These are phyloP conservation scores for Lepilemur ruficaudatus DNA, from an alignment of 2,797 vertebrate genomes.

Conservation along the genomic window DNA sequence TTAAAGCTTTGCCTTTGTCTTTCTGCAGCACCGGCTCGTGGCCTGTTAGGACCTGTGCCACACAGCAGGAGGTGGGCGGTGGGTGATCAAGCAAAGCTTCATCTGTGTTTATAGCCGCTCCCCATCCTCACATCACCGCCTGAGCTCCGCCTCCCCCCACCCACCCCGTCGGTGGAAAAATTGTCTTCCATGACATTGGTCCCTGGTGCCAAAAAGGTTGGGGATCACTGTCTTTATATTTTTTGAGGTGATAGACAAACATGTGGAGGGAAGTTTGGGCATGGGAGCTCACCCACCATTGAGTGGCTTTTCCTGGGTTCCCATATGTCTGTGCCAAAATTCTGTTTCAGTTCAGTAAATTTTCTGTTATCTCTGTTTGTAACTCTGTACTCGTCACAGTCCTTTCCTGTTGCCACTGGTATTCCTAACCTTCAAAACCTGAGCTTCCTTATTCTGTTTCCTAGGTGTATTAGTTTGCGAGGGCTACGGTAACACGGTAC, in stretches of 20 bases:
- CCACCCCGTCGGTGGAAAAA: too few relatives aligned
- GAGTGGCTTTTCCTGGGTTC: background rate
- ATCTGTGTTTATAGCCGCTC: too few relatives aligned
- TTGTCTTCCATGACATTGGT: too few relatives aligned
- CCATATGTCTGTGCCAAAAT: background rate
- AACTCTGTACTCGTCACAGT: background rate
- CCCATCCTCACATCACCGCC: too few relatives aligned
- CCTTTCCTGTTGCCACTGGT: background rate
- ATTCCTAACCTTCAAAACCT: background rate
- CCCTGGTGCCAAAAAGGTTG: too few relatives aligned
- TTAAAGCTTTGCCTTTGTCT: background rate
- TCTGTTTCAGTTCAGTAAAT: background rate
- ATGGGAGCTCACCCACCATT: background rate
- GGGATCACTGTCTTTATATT: background rate
- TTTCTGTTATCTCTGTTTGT: background rate
- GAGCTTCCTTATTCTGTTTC: background rate
- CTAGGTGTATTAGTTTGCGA: background rate
- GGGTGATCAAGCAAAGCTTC: too few relatives aligned
- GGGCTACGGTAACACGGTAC: too few relatives aligned
- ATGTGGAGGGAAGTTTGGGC: background rate
- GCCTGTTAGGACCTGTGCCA: too few relatives aligned
- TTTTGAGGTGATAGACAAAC: background rate
- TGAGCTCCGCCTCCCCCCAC: too few relatives aligned
- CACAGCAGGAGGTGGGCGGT: too few relatives aligned
- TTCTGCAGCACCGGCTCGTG: too few relatives aligned